Base-by-base conservation (phyloP, 2,888 invertebrate species). In the Drosophila ezoana region DNA sequence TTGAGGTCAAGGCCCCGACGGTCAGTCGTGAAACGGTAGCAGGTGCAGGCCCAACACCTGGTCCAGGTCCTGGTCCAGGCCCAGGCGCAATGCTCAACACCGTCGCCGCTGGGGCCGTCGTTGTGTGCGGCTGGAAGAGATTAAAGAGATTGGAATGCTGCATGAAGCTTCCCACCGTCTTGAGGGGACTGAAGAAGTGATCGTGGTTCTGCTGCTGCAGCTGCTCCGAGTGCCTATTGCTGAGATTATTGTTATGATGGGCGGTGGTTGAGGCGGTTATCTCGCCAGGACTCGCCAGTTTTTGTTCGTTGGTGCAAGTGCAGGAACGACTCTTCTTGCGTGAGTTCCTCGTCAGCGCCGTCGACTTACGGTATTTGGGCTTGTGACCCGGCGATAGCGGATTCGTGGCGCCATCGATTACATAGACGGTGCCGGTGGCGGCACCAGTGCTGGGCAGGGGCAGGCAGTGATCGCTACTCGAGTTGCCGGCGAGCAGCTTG, bases 131-230 rank as follows among this genome's bases (percentile, higher is more conserved):
- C 72, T 91, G 89, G 72, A 91, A 90, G 73, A 91, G 82, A 69
- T 92, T 92, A 72, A 92, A 90, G 58, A 92, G 88, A 81, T 91
- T 92, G 79, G 92, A 91, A 90, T 92, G 92, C 72, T 92, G 92
- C 67, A 93, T 90, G 47, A 93, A 91, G 66, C 91, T 92, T 61
- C 92, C 92, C 71, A 93, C 92, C n/a, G 91, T 90, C 76, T 91
- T 92, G 9, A 93, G 80, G 1, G 93, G 93, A 76, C 92, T 93
- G 38, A 93, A 89, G 76, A 93, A 89, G 74, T 90, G 91, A 37
- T 92, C 91, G 2, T 91, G 90, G 70, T 88, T 91, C 37, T 62
- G 77, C 18, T 40, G 54, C 38, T 9, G 45, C 10, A 4, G 45
- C 45, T 60, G 77, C 32, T 67, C 66, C 28, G 76, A 52, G 14